phyloP scores from a whole-genome alignment of 2,888 invertebrate species.

The Spisula solida region DNA sequence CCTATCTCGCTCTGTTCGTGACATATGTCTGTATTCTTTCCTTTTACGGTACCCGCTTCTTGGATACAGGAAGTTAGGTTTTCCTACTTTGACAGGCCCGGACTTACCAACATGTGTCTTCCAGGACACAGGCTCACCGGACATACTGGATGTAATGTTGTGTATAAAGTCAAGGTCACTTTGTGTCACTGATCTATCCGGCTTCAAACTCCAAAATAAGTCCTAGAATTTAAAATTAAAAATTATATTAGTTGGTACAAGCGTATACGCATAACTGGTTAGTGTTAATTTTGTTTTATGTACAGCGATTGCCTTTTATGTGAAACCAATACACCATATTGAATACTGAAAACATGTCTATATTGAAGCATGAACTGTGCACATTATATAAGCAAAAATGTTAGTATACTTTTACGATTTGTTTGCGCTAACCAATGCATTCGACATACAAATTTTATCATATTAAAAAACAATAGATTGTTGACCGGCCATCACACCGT shows the following conservation, averaged over 20 bases:
- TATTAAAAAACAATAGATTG: too few relatives aligned
- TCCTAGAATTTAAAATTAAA: conserved; percentile 15
- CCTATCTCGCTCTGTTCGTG: conserved; percentile 19
- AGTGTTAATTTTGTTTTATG: too few relatives aligned
- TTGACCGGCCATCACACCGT: too few relatives aligned
- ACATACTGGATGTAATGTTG: background rate
- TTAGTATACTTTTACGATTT: too few relatives aligned
- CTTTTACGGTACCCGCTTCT: conserved; percentile 42
- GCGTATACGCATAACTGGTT: background rate
- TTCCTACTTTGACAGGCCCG: background rate
- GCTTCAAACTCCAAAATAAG: conserved; percentile 38
- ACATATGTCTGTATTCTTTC: conserved; percentile 43
- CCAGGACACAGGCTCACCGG: background rate
- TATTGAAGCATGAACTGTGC: too few relatives aligned
- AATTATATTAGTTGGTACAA: background rate
- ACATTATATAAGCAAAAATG: too few relatives aligned
- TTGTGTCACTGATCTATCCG: conserved; percentile 24
- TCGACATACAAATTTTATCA: too few relatives aligned
- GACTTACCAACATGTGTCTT: background rate
- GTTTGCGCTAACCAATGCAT: too few relatives aligned
- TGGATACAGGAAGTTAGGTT: background rate
- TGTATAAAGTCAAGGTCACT: background rate
- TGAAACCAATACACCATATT: too few relatives aligned
- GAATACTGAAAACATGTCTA: too few relatives aligned
- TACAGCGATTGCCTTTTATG: too few relatives aligned